Percentiles rank a stretch among this genome's conserved stretches.
These are phyloP conservation scores for Sebastes hopkinsi DNA, from an alignment of 2,797 vertebrate genomes.

Conservation along the genomic window DNA sequence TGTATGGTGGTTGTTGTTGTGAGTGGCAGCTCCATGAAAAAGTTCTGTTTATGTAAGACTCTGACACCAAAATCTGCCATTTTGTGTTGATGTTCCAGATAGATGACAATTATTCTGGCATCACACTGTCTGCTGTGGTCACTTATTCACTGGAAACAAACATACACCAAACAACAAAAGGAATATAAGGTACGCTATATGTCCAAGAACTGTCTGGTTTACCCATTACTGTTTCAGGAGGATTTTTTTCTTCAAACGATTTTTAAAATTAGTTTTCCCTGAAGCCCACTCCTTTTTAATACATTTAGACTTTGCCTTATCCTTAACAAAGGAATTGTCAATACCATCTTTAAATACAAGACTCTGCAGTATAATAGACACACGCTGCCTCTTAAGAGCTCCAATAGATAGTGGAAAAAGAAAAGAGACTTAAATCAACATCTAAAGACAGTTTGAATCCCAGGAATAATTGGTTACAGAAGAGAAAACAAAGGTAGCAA, in stretches of 20 bases:
- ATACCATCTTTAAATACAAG: neutral
- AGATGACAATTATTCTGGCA: neutral
- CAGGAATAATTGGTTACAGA: conserved; percentile 43
- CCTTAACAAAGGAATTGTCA: neutral
- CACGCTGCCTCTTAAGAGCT: neutral
- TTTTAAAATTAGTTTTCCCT: neutral
- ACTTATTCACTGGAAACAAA: neutral
- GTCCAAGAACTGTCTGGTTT: neutral
- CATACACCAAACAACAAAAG: neutral
- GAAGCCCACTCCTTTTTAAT: neutral
- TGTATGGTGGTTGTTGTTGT: neutral
- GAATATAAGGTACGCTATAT: neutral
- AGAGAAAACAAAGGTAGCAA: conserved; percentile 55
- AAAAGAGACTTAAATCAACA: conserved; percentile 11
- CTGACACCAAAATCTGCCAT: neutral
- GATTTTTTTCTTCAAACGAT: neutral
- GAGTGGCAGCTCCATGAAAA: conserved; percentile 10
- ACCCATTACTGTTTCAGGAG: neutral
- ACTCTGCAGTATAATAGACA: neutral
- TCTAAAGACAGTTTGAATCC: conserved; percentile 16
- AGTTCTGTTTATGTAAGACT: neutral
- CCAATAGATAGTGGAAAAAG: neutral
- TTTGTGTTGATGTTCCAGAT: neutral
- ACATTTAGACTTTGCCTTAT: neutral
- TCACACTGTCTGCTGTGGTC: neutral